Evolutionary conservation across 2,797 vertebrate species (phyloP), one percentile per base, ranked within the genome.

Genomic region (Takifugu rubripes): DNA sequence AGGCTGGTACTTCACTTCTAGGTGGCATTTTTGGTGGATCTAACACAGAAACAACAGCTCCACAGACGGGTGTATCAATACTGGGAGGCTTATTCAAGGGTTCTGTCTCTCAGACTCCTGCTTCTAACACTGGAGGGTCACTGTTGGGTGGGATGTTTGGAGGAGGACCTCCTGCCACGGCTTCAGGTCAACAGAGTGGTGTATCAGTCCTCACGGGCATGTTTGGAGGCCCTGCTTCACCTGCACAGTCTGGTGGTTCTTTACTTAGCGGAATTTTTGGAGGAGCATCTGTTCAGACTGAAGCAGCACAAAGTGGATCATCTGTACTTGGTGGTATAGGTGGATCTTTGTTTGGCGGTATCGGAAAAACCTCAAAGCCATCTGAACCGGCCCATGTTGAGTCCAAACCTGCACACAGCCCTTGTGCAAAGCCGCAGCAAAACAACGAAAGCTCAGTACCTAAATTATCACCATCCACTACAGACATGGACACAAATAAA

Each of bases 321-420:
- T 82, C 86, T 44, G 6, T 87, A 66, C 69, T 87, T 43, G 85
- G 84, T 10, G 87, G 84, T 3, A 81, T 85, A 47, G 71, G 84
- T 2, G 86, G 84, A 53, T 83, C 87, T 68, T 70, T 88, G 44
- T 87, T 84, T 77, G 79, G 81, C 10, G 84, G 89, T 60, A 87
- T 93, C 54, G 95, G 93, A 71, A 93, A 90, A 82, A 78, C 88
- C 72, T 56, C 90, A 25, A 85, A 88, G 44, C 24, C 79, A 64
- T 52, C 77, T 66, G 75, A 78, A 56, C 47, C 75, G 25, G 63
- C 73, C 29, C 49, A 77, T 68, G 16, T 70, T 61, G 74, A 83
- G 25, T 44, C 68, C 5, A 81, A 67, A 50, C 43, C 62, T 70
- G 36, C 58, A 60, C n/a, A 63, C 51, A 26, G 16, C 3, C 54